These are phyloP conservation scores for Prionailurus bengalensis DNA, from an alignment of 2,113 vertebrate genomes.

Conservation along the genomic window DNA sequence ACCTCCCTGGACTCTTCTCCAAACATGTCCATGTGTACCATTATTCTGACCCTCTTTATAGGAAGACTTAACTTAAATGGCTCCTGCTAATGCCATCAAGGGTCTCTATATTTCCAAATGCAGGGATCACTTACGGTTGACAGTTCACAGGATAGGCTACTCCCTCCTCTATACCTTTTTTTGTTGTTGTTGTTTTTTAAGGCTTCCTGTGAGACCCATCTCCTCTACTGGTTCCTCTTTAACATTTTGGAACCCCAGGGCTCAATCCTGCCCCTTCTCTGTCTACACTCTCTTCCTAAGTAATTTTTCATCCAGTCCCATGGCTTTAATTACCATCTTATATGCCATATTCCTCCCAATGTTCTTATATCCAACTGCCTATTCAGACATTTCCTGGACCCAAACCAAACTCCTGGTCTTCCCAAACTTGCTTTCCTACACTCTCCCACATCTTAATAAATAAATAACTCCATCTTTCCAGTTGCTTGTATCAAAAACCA, in stretches of 20 bases:
- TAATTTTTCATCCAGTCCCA: background rate
- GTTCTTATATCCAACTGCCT: conserved; percentile 15
- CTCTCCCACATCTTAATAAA: background rate
- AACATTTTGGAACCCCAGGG: background rate
- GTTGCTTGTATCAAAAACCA: background rate
- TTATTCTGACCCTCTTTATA: conserved; percentile 11
- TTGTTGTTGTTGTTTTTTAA: background rate
- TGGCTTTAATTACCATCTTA: background rate
- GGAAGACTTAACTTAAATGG: background rate
- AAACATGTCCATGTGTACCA: background rate
- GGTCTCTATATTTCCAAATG: background rate
- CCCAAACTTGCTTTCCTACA: background rate
- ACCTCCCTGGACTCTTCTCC: background rate
- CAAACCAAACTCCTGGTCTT: background rate
- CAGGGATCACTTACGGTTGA: background rate
- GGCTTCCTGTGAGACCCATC: background rate
- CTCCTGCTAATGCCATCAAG: background rate
- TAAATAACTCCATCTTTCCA: conserved; percentile 3
- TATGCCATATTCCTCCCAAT: background rate
- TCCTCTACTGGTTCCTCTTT: background rate
- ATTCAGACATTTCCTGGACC: background rate
- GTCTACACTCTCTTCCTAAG: background rate
- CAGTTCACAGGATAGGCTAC: background rate
- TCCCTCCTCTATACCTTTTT: background rate
- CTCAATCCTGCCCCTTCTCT: background rate